phyloP scores from a whole-genome alignment of 2,888 invertebrate species.

The Napeogenes sylphis region DNA sequence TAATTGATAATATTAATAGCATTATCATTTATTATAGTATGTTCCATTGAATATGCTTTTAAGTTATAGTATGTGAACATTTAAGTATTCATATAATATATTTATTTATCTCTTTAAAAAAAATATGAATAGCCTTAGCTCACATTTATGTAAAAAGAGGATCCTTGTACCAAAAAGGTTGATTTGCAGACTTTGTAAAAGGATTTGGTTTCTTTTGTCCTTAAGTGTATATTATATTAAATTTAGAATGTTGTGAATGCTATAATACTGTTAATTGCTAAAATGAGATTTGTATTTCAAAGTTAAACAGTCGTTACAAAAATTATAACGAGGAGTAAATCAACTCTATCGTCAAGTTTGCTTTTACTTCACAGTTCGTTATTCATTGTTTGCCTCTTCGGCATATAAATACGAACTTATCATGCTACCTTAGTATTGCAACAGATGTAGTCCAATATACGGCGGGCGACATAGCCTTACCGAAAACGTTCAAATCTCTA shows the following conservation, averaged over 20 bases:
- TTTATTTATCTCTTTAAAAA: too few species aligned
- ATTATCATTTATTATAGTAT: too few species aligned
- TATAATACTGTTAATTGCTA: constrained; percentile 1
- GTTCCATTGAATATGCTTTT: too few species aligned
- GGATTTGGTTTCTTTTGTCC: neutral
- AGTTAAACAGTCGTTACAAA: constrained; percentile 24
- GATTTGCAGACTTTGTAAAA: neutral
- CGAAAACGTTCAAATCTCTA: constrained; percentile 12
- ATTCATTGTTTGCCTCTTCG: constrained; percentile 43
- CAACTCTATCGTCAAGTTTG: constrained; percentile 39
- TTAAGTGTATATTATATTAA: neutral
- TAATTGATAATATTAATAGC: too few species aligned
- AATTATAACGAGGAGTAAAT: constrained; percentile 26
- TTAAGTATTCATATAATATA: too few species aligned
- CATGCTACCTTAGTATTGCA: constrained; percentile 49
- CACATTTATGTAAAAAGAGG: too few species aligned
- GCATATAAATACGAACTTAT: constrained; percentile 41
- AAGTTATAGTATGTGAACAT: too few species aligned
- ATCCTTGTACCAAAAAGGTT: too few species aligned
- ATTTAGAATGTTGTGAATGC: neutral
- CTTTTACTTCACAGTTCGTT: constrained; percentile 53
- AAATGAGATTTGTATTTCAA: constrained; percentile 12
- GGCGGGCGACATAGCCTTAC: constrained; percentile 18
- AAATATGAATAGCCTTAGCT: neutral
- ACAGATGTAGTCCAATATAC: constrained; percentile 35